These are phyloP conservation scores for Eugnorisma glareosa DNA, from an alignment of 2,888 invertebrate genomes.

Conservation along the genomic window DNA sequence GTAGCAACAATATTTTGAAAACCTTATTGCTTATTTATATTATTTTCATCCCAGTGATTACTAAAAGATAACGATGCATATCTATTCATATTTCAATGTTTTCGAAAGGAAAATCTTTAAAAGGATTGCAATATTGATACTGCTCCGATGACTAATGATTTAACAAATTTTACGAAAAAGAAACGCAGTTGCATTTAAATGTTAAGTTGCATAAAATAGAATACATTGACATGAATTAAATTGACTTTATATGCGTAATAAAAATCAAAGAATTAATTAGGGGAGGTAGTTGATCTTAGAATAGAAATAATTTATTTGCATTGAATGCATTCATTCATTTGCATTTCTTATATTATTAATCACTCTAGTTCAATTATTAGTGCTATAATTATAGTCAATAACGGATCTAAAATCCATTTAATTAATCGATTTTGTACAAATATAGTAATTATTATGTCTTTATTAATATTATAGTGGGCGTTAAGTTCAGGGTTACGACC, in stretches of 20 bases:
- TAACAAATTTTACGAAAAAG: not conserved
- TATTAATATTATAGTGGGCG: not conserved
- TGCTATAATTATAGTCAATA: slow-evolving; percentile 1
- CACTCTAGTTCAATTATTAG: not conserved
- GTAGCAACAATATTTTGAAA: not conserved
- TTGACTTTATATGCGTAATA: not conserved
- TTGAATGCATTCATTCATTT: too few species aligned
- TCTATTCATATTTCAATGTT: not conserved
- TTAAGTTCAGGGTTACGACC: slow-evolving; percentile 27
- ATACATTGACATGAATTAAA: slow-evolving; percentile 21
- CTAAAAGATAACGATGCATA: not conserved
- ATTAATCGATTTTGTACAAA: not conserved
- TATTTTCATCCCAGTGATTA: not conserved
- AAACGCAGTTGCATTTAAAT: not conserved
- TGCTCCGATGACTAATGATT: slow-evolving; percentile 20
- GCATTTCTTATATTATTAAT: slow-evolving; percentile 8
- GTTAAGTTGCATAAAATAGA: slow-evolving; percentile 28
- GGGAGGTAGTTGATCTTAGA: slow-evolving; percentile 4
- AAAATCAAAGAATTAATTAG: slow-evolving; percentile 14
- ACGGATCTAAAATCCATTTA: not conserved
- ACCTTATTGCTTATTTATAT: not conserved
- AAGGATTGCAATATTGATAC: not conserved
- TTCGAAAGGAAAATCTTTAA: not conserved
- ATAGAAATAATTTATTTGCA: too few species aligned
- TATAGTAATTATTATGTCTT: not conserved